A percentile compares a stretch with the other conserved stretches of the same genome.
Evolutionary conservation across 2,888 invertebrate species (phyloP).

Genomic region (Gisinianus flammeolus): DNA sequence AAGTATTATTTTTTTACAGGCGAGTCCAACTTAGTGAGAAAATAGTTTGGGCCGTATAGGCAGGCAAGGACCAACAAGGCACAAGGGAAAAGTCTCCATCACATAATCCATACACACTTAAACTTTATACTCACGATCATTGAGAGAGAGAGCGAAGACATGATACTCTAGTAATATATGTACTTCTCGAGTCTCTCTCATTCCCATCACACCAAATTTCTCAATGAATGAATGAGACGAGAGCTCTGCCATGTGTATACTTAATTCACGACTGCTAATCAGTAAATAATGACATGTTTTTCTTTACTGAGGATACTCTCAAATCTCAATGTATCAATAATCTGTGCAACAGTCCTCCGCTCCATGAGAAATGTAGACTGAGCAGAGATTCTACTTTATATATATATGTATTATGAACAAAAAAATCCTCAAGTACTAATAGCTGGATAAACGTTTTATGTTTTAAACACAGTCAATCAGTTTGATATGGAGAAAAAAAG

Average conservation of each 20-base stretch:
- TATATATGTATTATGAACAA: too few relatives aligned
- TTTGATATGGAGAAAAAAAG: too few relatives aligned
- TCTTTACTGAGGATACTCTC: background rate
- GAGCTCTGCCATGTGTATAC: background rate
- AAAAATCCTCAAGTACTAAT: too few relatives aligned
- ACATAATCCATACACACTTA: background rate
- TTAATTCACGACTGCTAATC: slow-evolving; percentile 17
- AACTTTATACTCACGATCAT: background rate
- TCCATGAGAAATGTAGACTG: too few relatives aligned
- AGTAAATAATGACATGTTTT: slow-evolving; percentile 7
- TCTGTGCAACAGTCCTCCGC: too few relatives aligned
- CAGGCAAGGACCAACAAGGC: background rate
- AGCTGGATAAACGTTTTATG: too few relatives aligned
- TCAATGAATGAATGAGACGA: background rate
- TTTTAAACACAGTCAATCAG: too few relatives aligned
- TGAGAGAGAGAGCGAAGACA: background rate
- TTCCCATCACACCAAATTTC: background rate
- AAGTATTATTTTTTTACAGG: background rate
- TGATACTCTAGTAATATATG: too few relatives aligned
- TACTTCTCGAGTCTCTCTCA: too few relatives aligned
- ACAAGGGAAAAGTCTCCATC: background rate
- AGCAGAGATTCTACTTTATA: too few relatives aligned
- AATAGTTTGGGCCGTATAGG: background rate
- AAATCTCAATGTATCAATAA: too few relatives aligned
- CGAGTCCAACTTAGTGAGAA: background rate